Evolutionary conservation across 23 tunicate species (phyloP), one percentile per base, ranked within the genome.

Genomic region (Ascidia mentula): DNA sequence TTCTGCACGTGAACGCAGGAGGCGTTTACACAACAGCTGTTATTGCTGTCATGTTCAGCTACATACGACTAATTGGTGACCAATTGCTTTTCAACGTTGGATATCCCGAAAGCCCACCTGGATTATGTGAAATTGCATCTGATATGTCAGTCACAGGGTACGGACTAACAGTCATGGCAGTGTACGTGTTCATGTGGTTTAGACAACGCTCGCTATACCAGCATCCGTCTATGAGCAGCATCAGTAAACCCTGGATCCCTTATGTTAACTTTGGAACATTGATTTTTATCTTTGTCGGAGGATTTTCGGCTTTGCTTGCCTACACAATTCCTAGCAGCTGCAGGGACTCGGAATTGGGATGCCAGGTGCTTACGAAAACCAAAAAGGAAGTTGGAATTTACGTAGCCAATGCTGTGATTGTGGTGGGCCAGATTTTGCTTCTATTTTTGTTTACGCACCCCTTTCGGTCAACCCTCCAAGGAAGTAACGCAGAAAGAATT

Each of bases 191-290:
- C 35, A 34, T 71, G 74, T 71, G 74, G 74, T 71, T 71, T 6
- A 26, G 38, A 18, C 74, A 71, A 71, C 74, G 74, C 1, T 9
- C 74, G 37, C 74, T 71, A 6, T 71, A 71, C 74, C 74, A 71
- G 9, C 74, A 71, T 36, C 74, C 74, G 17, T 34, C 30, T 18
- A 71, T 71, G 38, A 18, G 8, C 1, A 20, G 74, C 30, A 3
- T 71, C 18, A 22, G 18, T 34, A 26, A 36, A 6, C 74, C 74
- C 1, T 34, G 37, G 38, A 34, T 71, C 18, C 37, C n/a, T 17
- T 71, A 34, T 18, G 30, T 71, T 31, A 9, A 35, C 34, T 71
- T 34, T 4, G 18, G 74, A 22, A 71, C 38, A 6, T 34, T 71
- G 38, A 2, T 71, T 71, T 6, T 71, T 34, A 34, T 71, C 18